Percentiles rank a stretch among this genome's conserved stretches.
Conservation (phyloP, 2,113 vertebrate genomes). For the Gnathonemus echidnorhynchus region DNA sequence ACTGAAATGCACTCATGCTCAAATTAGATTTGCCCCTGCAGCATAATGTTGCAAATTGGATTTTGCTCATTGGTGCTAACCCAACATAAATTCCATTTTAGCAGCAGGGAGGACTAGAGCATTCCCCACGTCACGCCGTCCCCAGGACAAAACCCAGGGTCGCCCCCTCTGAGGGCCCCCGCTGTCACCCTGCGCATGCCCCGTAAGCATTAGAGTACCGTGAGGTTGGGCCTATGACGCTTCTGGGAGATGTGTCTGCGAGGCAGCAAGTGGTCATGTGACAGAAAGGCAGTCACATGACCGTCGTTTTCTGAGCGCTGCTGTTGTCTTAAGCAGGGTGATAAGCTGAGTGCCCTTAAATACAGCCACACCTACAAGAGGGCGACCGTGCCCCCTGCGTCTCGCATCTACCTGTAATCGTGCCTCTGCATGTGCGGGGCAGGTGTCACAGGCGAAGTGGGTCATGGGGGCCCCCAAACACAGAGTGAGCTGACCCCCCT, state of each 20-base stretch:
- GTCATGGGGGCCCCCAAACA: not conserved
- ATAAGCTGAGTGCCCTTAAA: not conserved
- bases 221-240: not conserved
- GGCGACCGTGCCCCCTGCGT: not conserved
- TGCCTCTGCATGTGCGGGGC: not conserved
- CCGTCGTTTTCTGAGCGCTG: not conserved
- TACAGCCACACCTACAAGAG: not conserved
- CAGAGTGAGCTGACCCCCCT: not conserved
- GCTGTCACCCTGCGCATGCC: not conserved
- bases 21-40: slow-evolving; percentile 63
- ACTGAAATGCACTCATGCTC: slow-evolving; percentile 48
- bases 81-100: slow-evolving; percentile 67
- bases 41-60: slow-evolving; percentile 61
- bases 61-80: slow-evolving; percentile 64
- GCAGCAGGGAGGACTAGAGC: slow-evolving; percentile 41
- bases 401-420: not conserved
- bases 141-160: slow-evolving; percentile 20
- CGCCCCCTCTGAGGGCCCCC: slow-evolving; percentile 15
- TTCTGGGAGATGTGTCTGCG: not conserved
- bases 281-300: not conserved
- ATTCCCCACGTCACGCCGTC: slow-evolving; percentile 23
- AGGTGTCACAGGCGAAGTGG: not conserved
- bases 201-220: slow-evolving; percentile 2
- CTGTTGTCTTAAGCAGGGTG: not conserved
- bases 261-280: not conserved